Percentiles rank a stretch among this genome's conserved stretches.
Evolutionary conservation across 2,888 invertebrate genomes (phyloP).

Genomic region (Pollenia labialis): DNA sequence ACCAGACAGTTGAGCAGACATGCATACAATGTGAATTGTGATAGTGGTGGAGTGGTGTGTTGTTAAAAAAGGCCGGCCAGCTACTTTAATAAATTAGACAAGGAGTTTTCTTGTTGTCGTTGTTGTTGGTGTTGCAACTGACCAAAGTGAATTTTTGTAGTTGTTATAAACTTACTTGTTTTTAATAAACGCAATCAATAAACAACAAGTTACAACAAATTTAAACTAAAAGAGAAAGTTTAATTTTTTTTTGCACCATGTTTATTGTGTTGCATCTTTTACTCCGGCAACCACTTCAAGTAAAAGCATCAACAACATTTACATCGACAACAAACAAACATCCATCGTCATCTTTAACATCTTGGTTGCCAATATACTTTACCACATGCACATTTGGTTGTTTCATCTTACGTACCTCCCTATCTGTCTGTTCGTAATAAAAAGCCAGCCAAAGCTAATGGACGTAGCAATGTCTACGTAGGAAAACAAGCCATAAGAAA

Average conservation of each 20-base stretch:
- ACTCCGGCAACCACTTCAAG: slow-evolving; percentile 41
- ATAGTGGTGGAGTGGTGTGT: neutral
- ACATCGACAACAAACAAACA: slow-evolving; percentile 36
- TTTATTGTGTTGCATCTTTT: slow-evolving; percentile 51
- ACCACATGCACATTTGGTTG: neutral
- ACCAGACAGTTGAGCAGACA: slow-evolving; percentile 55
- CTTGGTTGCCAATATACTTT: slow-evolving; percentile 51
- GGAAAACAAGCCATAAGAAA: slow-evolving; percentile 33
- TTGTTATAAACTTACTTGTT: slow-evolving; percentile 46
- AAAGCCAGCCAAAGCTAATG: slow-evolving; percentile 30
- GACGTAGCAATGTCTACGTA: slow-evolving; percentile 28
- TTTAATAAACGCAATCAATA: slow-evolving; percentile 56
- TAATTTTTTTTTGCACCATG: slow-evolving; percentile 60
- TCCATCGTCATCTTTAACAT: slow-evolving; percentile 56
- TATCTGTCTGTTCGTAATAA: slow-evolving; percentile 22
- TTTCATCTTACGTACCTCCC: neutral
- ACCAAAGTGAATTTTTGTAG: slow-evolving; percentile 60
- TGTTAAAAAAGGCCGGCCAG: slow-evolving; percentile 52
- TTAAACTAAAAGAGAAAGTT: slow-evolving; percentile 77
- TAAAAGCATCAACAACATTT: slow-evolving; percentile 45
- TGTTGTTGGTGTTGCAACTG: slow-evolving; percentile 37
- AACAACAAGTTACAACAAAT: slow-evolving; percentile 69
- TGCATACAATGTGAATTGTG: neutral
- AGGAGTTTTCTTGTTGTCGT: slow-evolving; percentile 54
- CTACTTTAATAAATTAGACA: slow-evolving; percentile 66